Conservation (phyloP, 2,888 invertebrate genomes). For the Andrena dorsata region DNA sequence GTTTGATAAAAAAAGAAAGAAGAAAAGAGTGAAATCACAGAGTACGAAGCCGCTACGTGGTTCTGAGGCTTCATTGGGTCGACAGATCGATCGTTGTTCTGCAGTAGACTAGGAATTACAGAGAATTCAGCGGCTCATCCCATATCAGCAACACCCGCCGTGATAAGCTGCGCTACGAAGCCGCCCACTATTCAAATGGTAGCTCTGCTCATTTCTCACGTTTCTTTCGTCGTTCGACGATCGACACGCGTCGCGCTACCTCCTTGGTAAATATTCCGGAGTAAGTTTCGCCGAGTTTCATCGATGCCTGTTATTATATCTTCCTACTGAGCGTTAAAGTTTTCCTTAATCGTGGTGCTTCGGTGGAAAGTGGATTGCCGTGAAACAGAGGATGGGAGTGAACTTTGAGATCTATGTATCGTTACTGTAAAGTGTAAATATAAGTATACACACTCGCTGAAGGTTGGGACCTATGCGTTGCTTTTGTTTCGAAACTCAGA, state of each 20-base stretch:
- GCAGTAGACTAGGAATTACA: conserved; percentile 55
- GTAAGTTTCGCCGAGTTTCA: not conserved
- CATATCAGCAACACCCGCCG: conserved; percentile 63
- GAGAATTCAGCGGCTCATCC: conserved; percentile 65
- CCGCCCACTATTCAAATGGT: conserved; percentile 71
- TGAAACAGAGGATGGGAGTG: not conserved
- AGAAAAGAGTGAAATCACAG: not conserved
- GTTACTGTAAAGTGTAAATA: too few species aligned
- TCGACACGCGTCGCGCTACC: not conserved
- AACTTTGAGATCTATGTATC: not conserved
- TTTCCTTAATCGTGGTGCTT: too few species aligned
- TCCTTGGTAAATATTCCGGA: not conserved
- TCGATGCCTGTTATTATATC: not conserved
- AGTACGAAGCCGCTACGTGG: conserved; percentile 33
- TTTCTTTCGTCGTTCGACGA: conserved; percentile 21
- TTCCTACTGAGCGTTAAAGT: not conserved
- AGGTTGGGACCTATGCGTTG: not conserved
- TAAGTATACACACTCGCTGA: too few species aligned
- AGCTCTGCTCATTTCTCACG: conserved; percentile 5
- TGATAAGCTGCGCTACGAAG: conserved; percentile 69
- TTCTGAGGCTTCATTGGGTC: conserved; percentile 47
- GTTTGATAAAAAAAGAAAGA: not conserved
- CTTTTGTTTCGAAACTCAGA: not conserved
- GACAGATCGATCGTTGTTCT: conserved; percentile 50
- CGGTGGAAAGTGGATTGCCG: conserved; percentile 6